phyloP scores from a whole-genome alignment of 1,140 invertebrate genomes.

The Anthonomus grandis region DNA sequence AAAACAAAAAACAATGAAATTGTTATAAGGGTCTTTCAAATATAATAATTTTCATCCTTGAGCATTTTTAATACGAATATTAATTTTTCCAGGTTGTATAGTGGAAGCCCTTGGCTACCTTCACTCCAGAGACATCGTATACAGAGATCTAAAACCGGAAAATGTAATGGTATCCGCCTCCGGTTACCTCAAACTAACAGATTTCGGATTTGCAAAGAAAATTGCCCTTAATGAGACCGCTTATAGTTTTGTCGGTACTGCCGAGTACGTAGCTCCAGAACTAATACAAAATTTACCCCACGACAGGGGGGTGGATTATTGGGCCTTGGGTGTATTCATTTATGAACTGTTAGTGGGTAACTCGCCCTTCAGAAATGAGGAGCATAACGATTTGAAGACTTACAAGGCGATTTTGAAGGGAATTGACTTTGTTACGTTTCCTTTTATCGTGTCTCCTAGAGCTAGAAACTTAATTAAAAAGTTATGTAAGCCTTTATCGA shows the following conservation, averaged over 20 bases:
- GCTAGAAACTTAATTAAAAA: slow-evolving; percentile 83
- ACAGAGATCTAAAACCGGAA: slow-evolving; percentile 93
- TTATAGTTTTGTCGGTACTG: slow-evolving; percentile 97
- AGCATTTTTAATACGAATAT: too few species aligned
- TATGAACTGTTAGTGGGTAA: slow-evolving; percentile 90
- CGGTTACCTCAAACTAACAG: slow-evolving; percentile 94
- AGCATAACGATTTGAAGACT: slow-evolving; percentile 89
- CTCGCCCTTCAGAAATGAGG: slow-evolving; percentile 87
- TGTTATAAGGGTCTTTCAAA: too few species aligned
- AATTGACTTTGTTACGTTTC: slow-evolving; percentile 86
- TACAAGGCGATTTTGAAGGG: slow-evolving; percentile 93
- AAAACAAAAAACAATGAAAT: too few species aligned
- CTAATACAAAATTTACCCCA: slow-evolving; percentile 92
- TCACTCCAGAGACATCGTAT: slow-evolving; percentile 83
- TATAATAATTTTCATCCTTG: too few species aligned
- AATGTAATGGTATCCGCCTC: slow-evolving; percentile 83
- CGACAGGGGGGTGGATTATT: slow-evolving; percentile 90
- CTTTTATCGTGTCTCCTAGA: slow-evolving; percentile 71
- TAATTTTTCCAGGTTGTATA: slow-evolving; percentile 74
- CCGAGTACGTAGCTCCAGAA: slow-evolving; percentile 90
- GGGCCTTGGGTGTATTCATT: slow-evolving; percentile 90
- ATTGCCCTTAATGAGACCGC: slow-evolving; percentile 77
- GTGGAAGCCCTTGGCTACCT: slow-evolving; percentile 89
- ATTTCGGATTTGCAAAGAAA: slow-evolving; percentile 97
- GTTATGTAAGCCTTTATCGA: slow-evolving; percentile 82